Conservation (phyloP, 1,140 invertebrate genomes). For the Philopotamus ludificatus region DNA sequence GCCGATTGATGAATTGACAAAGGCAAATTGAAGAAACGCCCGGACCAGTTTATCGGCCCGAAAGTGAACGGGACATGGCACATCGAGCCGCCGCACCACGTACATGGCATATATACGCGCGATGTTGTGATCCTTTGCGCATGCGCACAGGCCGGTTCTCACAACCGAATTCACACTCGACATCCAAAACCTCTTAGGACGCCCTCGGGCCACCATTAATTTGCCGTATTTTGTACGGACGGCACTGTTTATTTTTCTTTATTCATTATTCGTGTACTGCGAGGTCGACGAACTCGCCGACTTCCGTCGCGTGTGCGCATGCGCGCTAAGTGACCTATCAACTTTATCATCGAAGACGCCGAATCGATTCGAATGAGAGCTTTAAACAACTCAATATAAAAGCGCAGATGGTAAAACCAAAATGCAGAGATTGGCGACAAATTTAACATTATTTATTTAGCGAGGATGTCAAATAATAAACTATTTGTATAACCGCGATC, state of each 20-base stretch:
- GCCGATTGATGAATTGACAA: not conserved
- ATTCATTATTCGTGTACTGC: slow-evolving; percentile 3
- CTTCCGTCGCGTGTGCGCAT: not conserved
- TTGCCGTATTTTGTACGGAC: slow-evolving; percentile 4
- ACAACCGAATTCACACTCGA: slow-evolving; percentile 4
- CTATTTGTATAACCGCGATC: too few species aligned
- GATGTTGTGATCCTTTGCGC: too few species aligned
- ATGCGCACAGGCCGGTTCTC: slow-evolving; percentile 12
- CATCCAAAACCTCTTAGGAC: not conserved
- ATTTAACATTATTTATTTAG: too few species aligned
- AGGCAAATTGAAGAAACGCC: not conserved
- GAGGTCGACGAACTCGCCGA: slow-evolving; percentile 3
- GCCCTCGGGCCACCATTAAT: slow-evolving; percentile 13
- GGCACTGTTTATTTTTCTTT: slow-evolving; percentile 3
- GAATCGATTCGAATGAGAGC: too few species aligned
- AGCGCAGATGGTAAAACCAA: too few species aligned
- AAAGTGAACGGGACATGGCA: not conserved
- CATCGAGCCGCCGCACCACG: too few species aligned
- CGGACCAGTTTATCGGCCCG: not conserved
- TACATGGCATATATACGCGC: too few species aligned
- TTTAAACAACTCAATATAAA: too few species aligned
- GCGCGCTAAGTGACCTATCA: too few species aligned
- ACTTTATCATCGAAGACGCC: too few species aligned
- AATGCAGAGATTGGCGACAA: too few species aligned
- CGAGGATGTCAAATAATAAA: too few species aligned